Evolutionary conservation across 2,888 invertebrate genomes (phyloP).

Genomic region (Sycophila texana): DNA sequence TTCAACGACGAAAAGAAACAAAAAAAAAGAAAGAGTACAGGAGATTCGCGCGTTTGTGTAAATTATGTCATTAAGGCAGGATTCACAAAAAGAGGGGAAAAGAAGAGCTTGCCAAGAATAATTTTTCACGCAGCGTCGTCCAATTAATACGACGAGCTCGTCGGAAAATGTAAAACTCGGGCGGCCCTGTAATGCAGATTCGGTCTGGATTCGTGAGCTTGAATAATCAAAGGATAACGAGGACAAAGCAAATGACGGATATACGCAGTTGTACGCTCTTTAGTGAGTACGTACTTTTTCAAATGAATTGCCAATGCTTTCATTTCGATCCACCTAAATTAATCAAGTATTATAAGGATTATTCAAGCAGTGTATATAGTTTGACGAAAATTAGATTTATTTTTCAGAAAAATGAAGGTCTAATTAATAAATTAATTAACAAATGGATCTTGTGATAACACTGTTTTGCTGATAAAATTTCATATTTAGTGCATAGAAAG

Average conservation of each 20-base stretch:
- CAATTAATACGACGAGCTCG: constrained; percentile 31
- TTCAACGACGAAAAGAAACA: background rate
- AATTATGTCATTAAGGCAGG: constrained; percentile 10
- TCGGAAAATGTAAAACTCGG: constrained; percentile 10
- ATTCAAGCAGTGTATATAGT: no score
- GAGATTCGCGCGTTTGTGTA: background rate
- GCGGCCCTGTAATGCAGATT: background rate
- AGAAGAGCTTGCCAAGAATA: constrained; percentile 35
- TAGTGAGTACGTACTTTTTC: no score
- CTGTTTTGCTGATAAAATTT: no score
- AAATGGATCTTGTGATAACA: no score
- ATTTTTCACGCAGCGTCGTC: constrained; percentile 28
- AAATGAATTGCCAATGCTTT: no score
- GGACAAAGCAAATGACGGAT: background rate
- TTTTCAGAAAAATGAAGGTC: no score
- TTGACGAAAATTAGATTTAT: no score
- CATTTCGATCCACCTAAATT: no score
- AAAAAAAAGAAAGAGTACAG: background rate
- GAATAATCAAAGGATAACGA: constrained; percentile 16
- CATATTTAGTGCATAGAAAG: no score
- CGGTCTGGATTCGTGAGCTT: background rate
- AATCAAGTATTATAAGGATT: no score
- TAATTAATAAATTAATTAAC: no score
- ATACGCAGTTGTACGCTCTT: no score
- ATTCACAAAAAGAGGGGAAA: background rate